Evolutionary conservation across 2,888 invertebrate species (phyloP).

Genomic region (Rhingia rostrata): DNA sequence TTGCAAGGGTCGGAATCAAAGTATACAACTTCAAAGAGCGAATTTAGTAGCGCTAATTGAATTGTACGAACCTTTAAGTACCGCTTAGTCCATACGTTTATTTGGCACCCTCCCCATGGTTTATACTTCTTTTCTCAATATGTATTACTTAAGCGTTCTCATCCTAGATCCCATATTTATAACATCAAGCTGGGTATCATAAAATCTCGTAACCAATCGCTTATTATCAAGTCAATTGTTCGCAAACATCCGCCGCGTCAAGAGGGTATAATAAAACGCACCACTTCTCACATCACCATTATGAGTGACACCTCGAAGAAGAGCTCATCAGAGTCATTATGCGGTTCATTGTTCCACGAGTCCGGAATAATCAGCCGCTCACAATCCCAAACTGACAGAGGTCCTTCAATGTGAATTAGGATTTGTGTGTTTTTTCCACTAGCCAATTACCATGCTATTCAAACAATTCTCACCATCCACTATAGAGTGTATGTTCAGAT

Average conservation of each 20-base stretch:
- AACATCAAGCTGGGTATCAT: no score
- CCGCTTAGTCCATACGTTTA: no score
- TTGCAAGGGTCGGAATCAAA: no score
- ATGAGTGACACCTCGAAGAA: conserved; percentile 60
- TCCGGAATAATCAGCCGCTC: conserved; percentile 19
- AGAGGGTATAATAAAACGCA: background rate
- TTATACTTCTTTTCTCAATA: no score
- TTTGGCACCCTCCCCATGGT: no score
- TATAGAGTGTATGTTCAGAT: conserved; percentile 3
- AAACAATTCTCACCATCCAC: conserved; percentile 28
- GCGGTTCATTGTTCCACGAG: conserved; percentile 55
- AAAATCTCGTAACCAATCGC: conserved; percentile 33
- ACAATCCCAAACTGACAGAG: conserved; percentile 61
- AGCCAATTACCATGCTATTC: conserved; percentile 71
- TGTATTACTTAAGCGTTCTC: no score
- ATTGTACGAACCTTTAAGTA: no score
- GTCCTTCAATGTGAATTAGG: conserved; percentile 57
- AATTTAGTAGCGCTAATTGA: no score
- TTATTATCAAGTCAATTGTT: conserved; percentile 72
- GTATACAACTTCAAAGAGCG: no score
- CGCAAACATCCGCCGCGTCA: conserved; percentile 24
- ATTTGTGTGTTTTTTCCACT: conserved; percentile 12
- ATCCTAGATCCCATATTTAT: no score
- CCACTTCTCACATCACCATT: conserved; percentile 40
- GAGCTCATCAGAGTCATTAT: conserved; percentile 64